Conservation (phyloP, 1,140 invertebrate species). For the Zaprionus davidi region DNA sequence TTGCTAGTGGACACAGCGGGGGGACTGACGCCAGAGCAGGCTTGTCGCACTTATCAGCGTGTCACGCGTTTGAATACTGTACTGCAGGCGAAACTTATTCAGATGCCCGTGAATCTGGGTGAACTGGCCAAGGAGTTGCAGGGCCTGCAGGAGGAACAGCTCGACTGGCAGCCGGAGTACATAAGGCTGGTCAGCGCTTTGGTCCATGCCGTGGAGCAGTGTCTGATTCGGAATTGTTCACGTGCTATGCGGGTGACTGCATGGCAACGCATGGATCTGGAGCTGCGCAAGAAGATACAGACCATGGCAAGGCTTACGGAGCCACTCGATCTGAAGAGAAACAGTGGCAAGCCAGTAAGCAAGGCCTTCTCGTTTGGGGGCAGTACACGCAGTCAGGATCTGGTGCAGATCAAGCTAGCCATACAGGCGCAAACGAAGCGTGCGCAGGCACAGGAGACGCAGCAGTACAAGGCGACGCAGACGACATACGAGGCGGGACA, state of each 20-base stretch:
- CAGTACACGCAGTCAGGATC: conserved; percentile 85
- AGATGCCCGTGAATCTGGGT: conserved; percentile 76
- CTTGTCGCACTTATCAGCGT: conserved; percentile 88
- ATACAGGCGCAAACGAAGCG: conserved; percentile 85
- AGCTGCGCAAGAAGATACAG: conserved; percentile 86
- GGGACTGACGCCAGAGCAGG: conserved; percentile 88
- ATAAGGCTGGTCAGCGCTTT: conserved; percentile 83
- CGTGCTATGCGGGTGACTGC: conserved; percentile 87
- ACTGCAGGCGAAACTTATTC: conserved; percentile 77
- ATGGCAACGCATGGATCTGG: conserved; percentile 88
- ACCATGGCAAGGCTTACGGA: conserved; percentile 86
- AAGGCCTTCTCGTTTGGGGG: conserved; percentile 79
- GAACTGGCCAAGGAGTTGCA: conserved; percentile 77
- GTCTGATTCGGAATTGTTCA: conserved; percentile 87
- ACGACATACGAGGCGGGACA: conserved; percentile 59
- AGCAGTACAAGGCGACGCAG: conserved; percentile 76
- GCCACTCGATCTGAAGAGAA: conserved; percentile 71
- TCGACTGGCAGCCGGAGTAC: conserved; percentile 84
- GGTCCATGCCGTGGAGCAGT: conserved; percentile 86
- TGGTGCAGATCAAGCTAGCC: conserved; percentile 86
- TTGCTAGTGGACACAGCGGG: conserved; percentile 88
- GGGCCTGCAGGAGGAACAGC: conserved; percentile 80
- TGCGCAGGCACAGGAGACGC: conserved; percentile 71
- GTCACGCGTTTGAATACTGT: conserved; percentile 78
- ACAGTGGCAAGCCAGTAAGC: conserved; percentile 62